phyloP scores from a whole-genome alignment of 1,140 invertebrate species.

The Drosophila cardini region DNA sequence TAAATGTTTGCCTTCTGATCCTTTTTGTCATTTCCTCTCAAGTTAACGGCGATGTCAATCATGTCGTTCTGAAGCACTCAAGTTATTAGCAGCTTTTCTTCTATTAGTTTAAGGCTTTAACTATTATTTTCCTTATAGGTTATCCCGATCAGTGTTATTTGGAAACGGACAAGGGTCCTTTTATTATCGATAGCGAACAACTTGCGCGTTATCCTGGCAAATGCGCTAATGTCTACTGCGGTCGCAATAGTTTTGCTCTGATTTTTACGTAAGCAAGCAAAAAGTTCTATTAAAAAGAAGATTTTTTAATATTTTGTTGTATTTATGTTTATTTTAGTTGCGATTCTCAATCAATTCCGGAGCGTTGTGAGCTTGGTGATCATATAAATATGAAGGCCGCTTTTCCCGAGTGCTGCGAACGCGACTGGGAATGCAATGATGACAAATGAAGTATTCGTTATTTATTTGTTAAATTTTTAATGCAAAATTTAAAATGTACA shows the following conservation, averaged over 20 bases:
- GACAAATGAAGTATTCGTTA: not conserved
- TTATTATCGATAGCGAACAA: slow-evolving; percentile 19
- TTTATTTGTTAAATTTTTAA: slow-evolving; percentile 2
- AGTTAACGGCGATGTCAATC: not conserved
- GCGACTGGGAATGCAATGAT: slow-evolving; percentile 40
- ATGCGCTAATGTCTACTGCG: slow-evolving; percentile 51
- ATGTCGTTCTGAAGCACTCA: not conserved
- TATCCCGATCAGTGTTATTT: slow-evolving; percentile 49
- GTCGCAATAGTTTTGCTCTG: slow-evolving; percentile 55
- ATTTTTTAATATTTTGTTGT: too few species aligned
- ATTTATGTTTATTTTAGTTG: slow-evolving; percentile 34
- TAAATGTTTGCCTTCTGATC: slow-evolving; percentile 3
- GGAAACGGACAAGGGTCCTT: not conserved
- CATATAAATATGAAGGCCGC: not conserved
- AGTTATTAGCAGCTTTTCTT: not conserved
- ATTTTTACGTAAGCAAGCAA: slow-evolving; percentile 41
- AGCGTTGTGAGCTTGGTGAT: slow-evolving; percentile 26
- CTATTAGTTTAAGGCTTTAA: not conserved
- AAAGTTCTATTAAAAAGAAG: not conserved
- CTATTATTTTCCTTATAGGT: slow-evolving; percentile 16
- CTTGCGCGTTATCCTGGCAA: slow-evolving; percentile 33
- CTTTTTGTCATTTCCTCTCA: slow-evolving; percentile 20
- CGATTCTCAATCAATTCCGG: not conserved
- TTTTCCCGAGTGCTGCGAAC: slow-evolving; percentile 50
- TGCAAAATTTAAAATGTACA: not conserved